Percentiles rank a stretch among this genome's conserved stretches.
Evolutionary conservation across 2,797 vertebrate genomes (phyloP).

Genomic region (Semaprochilodus insignis): DNA sequence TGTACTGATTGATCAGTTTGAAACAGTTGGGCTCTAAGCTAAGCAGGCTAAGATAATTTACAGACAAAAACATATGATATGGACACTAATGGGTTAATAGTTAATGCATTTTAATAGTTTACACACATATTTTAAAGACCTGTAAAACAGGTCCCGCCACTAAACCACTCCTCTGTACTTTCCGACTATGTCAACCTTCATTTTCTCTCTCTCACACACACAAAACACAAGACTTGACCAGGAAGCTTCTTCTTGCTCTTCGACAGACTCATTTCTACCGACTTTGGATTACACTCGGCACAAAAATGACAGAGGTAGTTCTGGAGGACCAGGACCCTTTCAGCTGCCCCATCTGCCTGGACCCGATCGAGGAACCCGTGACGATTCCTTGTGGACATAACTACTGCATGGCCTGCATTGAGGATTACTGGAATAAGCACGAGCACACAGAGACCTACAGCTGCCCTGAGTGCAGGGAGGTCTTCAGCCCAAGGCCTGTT

Average conservation of each 20-base stretch:
- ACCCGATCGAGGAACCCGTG: conserved; percentile 42
- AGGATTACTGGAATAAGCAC: conserved; percentile 47
- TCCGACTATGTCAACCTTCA: neutral
- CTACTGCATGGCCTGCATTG: conserved; percentile 55
- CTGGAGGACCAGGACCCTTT: conserved; percentile 25
- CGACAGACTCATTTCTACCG: neutral
- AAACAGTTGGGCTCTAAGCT: too few relatives aligned
- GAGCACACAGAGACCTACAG: conserved; percentile 32
- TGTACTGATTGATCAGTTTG: too few relatives aligned
- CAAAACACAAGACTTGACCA: conserved; percentile 10
- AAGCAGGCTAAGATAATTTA: neutral
- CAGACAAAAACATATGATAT: neutral
- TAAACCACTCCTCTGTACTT: conserved; percentile 7
- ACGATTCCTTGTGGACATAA: conserved; percentile 60
- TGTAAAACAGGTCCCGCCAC: conserved; percentile 40
- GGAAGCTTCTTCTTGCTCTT: conserved; percentile 11
- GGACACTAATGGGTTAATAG: neutral
- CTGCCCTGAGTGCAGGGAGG: conserved; percentile 51
- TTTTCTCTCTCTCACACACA: neutral
- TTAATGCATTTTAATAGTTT: neutral
- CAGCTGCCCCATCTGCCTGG: conserved; percentile 49
- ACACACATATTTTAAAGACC: conserved; percentile 13
- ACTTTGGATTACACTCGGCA: too few relatives aligned
- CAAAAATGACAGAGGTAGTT: conserved; percentile 28
- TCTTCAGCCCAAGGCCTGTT: conserved; percentile 42